Evolutionary conservation across 2,113 vertebrate species (phyloP), one percentile per base, ranked within the genome.

Genomic region (Lanius collurio): DNA sequence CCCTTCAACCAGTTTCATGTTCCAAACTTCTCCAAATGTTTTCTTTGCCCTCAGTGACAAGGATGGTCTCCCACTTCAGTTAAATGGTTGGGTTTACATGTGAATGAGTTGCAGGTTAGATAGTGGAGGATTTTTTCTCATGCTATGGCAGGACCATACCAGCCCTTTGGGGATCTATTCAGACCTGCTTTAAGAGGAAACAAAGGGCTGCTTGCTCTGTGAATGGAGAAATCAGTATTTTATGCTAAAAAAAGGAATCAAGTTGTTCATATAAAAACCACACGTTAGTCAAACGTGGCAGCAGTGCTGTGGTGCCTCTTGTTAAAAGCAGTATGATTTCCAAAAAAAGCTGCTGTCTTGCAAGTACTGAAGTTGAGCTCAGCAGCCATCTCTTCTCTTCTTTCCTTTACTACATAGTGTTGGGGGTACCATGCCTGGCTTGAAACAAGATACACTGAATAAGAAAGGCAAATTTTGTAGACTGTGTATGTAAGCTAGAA

Each of bases 341-440:
- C 83, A 92, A 94, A 95, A 95, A 94, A 92, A 86, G 90, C 84
- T 71, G 64, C 76, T 81, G 93, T 96, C 94, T 96, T 95, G 93
- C 94, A 86, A 95, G 93, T 94, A 57, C 13, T 49, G 55, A 70
- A 90, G 73, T 94, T 55, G 59, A 90, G 50, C 82, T 91, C 93
- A 77, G 79, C 87, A 94, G 63, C 75, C 81, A 83, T 93, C 70
- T 76, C 95, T 84, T 91, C 24, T 21, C 71, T 84, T 71, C 21
- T 17, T 85, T 85, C 39, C 89, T 52, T 88, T 87, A 86, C 13
- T 6, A n/a, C 55, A 46, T 1, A 22, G 14, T 70, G 84, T 49
- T 93, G 82, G 39, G 70, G 68, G 13, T 71, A n/a, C 68, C 55
- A 11, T 1, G 37, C 68, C 76, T 93, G 79, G 50, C 71, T 90